Conservation (phyloP, 2,113 vertebrate genomes). For the Chamaetylas fuelleborni region DNA sequence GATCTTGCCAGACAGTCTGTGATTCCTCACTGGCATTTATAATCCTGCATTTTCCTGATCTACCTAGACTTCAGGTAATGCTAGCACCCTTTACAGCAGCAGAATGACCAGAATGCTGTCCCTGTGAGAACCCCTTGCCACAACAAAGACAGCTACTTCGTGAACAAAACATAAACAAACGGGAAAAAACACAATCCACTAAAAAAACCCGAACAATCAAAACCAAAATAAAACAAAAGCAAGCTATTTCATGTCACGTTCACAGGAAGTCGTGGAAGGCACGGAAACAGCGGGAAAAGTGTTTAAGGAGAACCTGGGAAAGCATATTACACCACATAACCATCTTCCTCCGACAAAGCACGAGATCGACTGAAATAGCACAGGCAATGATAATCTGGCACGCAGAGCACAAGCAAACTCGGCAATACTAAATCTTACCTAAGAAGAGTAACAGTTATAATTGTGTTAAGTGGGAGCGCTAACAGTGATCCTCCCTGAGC, state of each 20-base stretch:
- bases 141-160: neutral
- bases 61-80: accelerated
- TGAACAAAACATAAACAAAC: neutral
- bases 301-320: neutral
- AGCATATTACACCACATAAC: accelerated
- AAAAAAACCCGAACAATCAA: neutral
- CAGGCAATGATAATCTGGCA: neutral
- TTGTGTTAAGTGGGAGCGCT: neutral
- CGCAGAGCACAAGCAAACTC: neutral
- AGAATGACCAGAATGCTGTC: neutral
- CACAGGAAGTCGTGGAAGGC: neutral
- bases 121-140: neutral
- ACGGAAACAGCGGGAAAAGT: neutral
- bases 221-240: neutral
- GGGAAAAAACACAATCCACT: too few species aligned
- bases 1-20: neutral
- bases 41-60: neutral
- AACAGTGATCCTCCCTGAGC: neutral
- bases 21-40: neutral
- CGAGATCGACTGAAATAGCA: neutral
- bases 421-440: neutral
- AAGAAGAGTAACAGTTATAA: neutral
- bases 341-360: neutral
- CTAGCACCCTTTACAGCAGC: neutral
- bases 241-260: neutral